Evolutionary conservation across 2,797 vertebrate genomes (phyloP), one percentile per base, ranked within the genome.

Genomic region (Glyptemys insculpta): DNA sequence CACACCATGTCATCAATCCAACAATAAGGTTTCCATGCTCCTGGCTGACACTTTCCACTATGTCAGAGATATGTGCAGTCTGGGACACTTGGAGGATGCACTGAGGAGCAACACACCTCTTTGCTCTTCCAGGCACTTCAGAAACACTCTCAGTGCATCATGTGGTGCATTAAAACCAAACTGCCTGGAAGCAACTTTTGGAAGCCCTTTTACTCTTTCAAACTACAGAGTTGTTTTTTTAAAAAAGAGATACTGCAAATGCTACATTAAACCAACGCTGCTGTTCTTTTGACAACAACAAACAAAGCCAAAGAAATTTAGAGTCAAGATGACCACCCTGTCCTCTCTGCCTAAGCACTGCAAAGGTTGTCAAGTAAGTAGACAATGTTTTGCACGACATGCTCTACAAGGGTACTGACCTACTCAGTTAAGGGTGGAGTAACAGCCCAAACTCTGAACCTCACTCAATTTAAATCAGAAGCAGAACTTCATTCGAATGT

Each of bases 131-230:
- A 19, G 94, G 92, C 10, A 56, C 68, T 94, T 96, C 56, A 83
- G 31, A 14, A 65, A 44, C 27, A 12, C 56, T 11, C 54, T 57
- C 27, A 57, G 27, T 34, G 82, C 34, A 25, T 19, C 44, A 83
- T 72, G 65, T 37, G 31, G 10, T 41, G 93, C 86, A 92, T 19
- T n/a, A 59, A 29, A 95, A 92, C 88, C 87, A 96, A 96, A 87
- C 49, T 83, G 87, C 92, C 93, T 83, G 85, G 87, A 91, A 94
- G 74, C 79, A 96, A 94, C 62, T 92, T 94, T 76, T 65, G 82
- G 84, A 56, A 94, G 59, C 37, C 5, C 88, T 95, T 93, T 83
- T 91, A 34, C 9, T 86, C 79, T 90, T 79, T 59, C 31, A 49
- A 34, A 29, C 56, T 41, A 19, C 14, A 23, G 49, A n/a, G 49